A percentile compares a stretch with the other conserved stretches of the same genome.
These are phyloP conservation scores for Epinephelus cyanopodus DNA, from an alignment of 2,113 vertebrate genomes.

Conservation along the genomic window DNA sequence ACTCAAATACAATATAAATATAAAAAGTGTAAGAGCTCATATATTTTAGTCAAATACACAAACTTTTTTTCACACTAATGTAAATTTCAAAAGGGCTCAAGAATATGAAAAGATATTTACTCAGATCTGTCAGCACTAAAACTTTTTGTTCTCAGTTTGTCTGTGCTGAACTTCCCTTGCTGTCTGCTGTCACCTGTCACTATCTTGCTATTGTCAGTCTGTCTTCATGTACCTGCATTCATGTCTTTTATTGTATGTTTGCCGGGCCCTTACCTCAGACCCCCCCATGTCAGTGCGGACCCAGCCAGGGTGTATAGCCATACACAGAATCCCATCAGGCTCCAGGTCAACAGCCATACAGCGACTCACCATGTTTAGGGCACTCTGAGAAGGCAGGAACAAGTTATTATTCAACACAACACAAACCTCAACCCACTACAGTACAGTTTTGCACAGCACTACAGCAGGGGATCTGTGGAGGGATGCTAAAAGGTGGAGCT, in stretches of 20 bases:
- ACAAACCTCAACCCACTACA: not conserved
- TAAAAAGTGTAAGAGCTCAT: not conserved
- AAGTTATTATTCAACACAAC: not conserved
- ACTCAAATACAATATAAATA: not conserved
- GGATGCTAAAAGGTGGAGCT: not conserved
- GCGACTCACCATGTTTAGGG: slow-evolving; percentile 81
- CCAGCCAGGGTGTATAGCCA: slow-evolving; percentile 81
- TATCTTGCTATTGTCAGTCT: too few relatives aligned
- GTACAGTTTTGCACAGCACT: not conserved
- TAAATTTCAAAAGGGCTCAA: not conserved
- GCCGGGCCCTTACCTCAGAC: slow-evolving; percentile 58
- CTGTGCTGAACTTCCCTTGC: too few relatives aligned
- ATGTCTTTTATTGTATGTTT: too few relatives aligned
- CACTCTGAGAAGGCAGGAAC: slow-evolving; percentile 51
- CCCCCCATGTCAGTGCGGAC: slow-evolving; percentile 83
- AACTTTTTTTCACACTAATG: not conserved
- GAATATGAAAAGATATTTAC: not conserved
- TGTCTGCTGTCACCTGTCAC: too few relatives aligned
- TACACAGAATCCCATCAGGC: slow-evolving; percentile 78
- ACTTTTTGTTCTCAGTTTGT: too few relatives aligned
- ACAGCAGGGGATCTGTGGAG: not conserved
- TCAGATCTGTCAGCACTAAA: too few relatives aligned
- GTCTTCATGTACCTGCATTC: too few relatives aligned
- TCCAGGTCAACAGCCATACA: slow-evolving; percentile 78
- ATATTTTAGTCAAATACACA: not conserved